Evolutionary conservation across 2,888 invertebrate species (phyloP), one percentile per base, ranked within the genome.

Genomic region (Toxonevra muliebris): DNA sequence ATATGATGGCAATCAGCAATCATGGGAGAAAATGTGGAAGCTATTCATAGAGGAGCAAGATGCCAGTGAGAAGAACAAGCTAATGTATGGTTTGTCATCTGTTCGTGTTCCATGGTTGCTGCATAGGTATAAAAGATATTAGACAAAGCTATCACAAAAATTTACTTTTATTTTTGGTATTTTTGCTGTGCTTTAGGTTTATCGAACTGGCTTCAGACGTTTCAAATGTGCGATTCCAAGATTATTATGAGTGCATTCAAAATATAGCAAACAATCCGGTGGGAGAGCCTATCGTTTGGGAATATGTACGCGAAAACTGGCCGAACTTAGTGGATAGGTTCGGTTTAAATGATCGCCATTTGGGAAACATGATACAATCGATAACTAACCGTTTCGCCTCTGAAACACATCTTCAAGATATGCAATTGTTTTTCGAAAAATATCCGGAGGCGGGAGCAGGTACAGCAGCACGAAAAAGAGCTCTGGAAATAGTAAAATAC

Each of bases 401-500:
- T 0, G 86, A 90, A 63, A 85, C 87, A 0, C 91, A 90, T 80
- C 87, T 94, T 0, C 85, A 90, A 70, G 94, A 97, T 89, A 91
- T 95, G 88, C 86, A 91, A 76, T 84, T 86, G 0, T 96, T 96
- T 85, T 96, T 95, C 80, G 85, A 82, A 0, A 87, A 90, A 75
- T 90, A 95, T 82, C 94, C 96, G 0, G 91, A 96, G 1, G 94
- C 94, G 0, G 97, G 97, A 0, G 95, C 97, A 0, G 96, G 96
- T 0, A 90, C 88, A 40, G 84, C 89, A 2, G 90, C 90, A 0
- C 87, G 97, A 20, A 87, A 87, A 2, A 90, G 90, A 71, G 94
- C 96, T 0, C 80, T 95, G 1, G 95, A 95, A 83, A 91, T 87
- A 0, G 92, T 95, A 0, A 86, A 88, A 54, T 91, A 90, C 78